Evolutionary conservation across 2,113 vertebrate genomes (phyloP).

Genomic region (Chamaea fasciata): DNA sequence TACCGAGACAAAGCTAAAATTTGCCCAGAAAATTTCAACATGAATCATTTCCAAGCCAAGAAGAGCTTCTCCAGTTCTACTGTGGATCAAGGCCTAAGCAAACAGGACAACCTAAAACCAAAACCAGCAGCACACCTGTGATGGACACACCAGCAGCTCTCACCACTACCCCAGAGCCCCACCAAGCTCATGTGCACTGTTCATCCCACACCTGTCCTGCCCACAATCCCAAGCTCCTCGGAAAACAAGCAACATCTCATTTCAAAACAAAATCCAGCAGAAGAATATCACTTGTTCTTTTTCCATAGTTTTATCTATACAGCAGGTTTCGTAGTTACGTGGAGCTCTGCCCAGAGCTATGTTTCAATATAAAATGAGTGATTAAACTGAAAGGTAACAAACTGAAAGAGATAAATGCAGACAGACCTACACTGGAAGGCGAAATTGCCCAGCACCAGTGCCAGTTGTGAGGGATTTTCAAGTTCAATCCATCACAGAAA

Average conservation of each 20-base stretch:
- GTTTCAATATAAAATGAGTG: not conserved
- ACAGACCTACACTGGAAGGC: not conserved
- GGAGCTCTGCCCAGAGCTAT: not conserved
- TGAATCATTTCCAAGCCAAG: not conserved
- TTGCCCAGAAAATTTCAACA: not conserved
- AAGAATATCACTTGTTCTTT: not conserved
- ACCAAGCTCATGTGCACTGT: accelerated
- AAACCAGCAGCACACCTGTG: not conserved
- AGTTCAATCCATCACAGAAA: not conserved
- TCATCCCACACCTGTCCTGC: not conserved
- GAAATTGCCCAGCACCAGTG: not conserved
- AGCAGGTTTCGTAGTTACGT: not conserved
- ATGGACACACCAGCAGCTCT: not conserved
- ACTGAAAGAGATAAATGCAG: not conserved
- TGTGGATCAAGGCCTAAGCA: not conserved
- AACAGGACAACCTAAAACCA: not conserved
- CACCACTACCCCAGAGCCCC: not conserved
- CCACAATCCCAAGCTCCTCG: not conserved
- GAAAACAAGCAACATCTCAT: not conserved
- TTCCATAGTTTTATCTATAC: not conserved
- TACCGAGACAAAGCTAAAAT: not conserved
- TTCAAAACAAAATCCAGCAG: not conserved
- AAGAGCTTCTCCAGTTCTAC: not conserved
- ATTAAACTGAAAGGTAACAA: not conserved
- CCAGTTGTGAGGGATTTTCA: not conserved